Percentiles rank a stretch among this genome's conserved stretches.
Evolutionary conservation across 1,140 invertebrate species (phyloP).

Genomic region (Cyclina sinensis): DNA sequence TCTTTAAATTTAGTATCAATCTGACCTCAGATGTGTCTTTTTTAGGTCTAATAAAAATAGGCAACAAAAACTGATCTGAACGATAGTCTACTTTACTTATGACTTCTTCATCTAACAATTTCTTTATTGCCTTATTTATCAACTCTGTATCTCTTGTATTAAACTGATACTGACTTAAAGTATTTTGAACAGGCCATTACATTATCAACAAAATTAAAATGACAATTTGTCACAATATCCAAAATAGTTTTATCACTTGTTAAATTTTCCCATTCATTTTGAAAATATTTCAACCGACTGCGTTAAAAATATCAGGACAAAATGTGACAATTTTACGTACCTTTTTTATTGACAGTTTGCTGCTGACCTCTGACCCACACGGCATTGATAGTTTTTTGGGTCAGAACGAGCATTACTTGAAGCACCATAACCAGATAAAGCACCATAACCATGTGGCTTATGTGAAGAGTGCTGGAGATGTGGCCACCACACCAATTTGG

Average conservation of each 20-base stretch:
- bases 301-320: not conserved
- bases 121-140: constrained; percentile 36
- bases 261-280: constrained; percentile 59
- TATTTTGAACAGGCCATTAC: not conserved
- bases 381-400: not conserved
- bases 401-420: not conserved
- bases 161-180: not conserved
- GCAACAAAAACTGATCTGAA: constrained; percentile 62
- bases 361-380: not conserved
- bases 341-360: not conserved
- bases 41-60: constrained; percentile 60
- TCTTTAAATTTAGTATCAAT: constrained; percentile 64
- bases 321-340: not conserved
- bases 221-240: constrained; percentile 34
- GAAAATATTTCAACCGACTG: constrained; percentile 46
- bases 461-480: not conserved
- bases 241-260: constrained; percentile 58
- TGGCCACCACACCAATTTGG: not conserved
- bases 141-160: not conserved
- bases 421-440: not conserved
- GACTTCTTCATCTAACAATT: constrained; percentile 36
- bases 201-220: constrained; percentile 28
- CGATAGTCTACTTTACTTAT: not conserved
- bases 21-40: constrained; percentile 38
- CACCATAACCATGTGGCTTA: not conserved